Base-by-base conservation (phyloP, 1,140 invertebrate species). In the Brachionus asplanchnoidis region DNA sequence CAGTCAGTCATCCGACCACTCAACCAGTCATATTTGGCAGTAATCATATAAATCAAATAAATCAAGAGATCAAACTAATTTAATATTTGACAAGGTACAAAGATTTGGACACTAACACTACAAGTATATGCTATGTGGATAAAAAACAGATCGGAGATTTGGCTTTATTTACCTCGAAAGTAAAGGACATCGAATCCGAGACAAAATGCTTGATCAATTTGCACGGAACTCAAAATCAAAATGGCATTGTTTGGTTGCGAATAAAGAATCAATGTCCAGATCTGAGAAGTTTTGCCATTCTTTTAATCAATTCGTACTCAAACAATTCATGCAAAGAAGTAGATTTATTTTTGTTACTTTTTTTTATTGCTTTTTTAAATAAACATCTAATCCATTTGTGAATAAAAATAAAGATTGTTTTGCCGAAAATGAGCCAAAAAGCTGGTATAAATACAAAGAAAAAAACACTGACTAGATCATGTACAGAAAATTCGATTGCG, bases 251-350 rank as follows among this genome's bases (percentile, higher is more conserved):
- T 50, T 77, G 73, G 73, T 50, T 77, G 3, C 40, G 73, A 53
- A 77, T 77, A 26, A 77, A 77, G 53, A 77, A 50, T 77, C 7
- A 23, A 26, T 77, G 42, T 26, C 8, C 23, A 9, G 44, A 50
- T 46, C 12, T 46, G 46, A 77, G 73, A 50, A 17, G 23, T 12
- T 77, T 77, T 23, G 73, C 73, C 23, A 26, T 77, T 36, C 23
- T 50, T 26, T 77, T 77, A 32, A 77, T 77, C 26, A 77, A 77
- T 77, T 77, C 73, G 26, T 50, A 50, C 20, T 32, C 73, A 77
- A 77, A 77, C 11, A 50, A 77, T 50, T 77, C 42, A 26, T 50
- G 42, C 20, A 77, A 77, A 77, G 20, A 77, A 50, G 73, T 77
- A 77, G 40, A 26, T 12, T 20, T 50, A 4, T 1, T 46, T 23